Evolutionary conservation across 2,113 vertebrate species (phyloP).

Genomic region (Murina feae): DNA sequence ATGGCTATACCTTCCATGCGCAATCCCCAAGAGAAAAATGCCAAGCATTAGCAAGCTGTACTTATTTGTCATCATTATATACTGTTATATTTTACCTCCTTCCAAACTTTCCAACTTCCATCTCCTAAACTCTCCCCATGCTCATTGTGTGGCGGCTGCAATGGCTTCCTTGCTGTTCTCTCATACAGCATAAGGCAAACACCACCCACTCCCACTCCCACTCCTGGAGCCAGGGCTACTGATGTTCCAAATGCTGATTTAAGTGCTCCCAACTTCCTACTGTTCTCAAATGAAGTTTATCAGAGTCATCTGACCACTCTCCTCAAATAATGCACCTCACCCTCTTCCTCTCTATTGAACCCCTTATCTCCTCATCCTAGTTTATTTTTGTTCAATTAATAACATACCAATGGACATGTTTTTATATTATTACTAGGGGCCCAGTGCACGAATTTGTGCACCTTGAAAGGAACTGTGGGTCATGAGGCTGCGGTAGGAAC

Average conservation of each 20-base stretch:
- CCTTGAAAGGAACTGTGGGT: too few relatives aligned
- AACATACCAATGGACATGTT: background rate
- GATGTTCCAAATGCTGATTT: background rate
- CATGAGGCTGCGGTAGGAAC: too few relatives aligned
- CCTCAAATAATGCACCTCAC: background rate
- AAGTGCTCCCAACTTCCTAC: background rate
- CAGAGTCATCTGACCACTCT: background rate
- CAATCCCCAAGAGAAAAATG: background rate
- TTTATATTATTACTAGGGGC: background rate
- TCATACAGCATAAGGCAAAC: background rate
- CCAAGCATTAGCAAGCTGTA: background rate
- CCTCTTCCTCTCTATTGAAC: background rate
- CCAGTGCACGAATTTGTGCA: too few relatives aligned
- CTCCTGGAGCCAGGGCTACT: too few relatives aligned
- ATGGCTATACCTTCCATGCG: background rate
- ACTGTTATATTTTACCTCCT: background rate
- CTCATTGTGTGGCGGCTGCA: fast-evolving
- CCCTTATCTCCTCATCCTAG: background rate
- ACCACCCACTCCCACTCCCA: fast-evolving
- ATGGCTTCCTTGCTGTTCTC: background rate
- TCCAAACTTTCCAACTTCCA: background rate
- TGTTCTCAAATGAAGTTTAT: background rate
- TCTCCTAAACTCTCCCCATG: background rate
- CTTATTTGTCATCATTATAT: background rate
- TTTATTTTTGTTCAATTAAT: background rate